phyloP scores from a whole-genome alignment of 2,797 vertebrate species.

The Micromesistius poutassou region DNA sequence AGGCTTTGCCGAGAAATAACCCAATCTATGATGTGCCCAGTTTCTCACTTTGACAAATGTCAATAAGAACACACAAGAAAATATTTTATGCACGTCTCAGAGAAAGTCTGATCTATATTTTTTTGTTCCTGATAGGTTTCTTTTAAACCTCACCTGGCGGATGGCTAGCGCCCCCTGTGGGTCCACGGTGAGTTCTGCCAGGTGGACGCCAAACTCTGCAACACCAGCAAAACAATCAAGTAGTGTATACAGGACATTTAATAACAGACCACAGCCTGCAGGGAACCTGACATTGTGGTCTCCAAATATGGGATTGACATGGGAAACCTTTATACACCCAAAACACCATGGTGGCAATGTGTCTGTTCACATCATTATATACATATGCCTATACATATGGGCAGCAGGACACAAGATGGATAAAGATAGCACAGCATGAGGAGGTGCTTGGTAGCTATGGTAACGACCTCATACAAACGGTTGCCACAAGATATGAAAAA shows the following conservation, averaged over 20 bases:
- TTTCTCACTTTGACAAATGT: neutral
- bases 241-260: neutral
- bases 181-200: slow-evolving; percentile 96
- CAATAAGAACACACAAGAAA: neutral
- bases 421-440: neutral
- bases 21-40: neutral
- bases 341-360: neutral
- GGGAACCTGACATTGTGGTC: neutral
- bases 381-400: neutral
- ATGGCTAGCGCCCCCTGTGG: slow-evolving; percentile 93
- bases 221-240: slow-evolving; percentile 12
- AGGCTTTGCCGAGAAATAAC: neutral
- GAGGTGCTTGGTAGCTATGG: neutral
- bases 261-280: neutral
- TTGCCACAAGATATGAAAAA: neutral
- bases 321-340: neutral
- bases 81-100: neutral
- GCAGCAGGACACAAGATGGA: neutral
- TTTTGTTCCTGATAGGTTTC: neutral
- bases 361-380: neutral
- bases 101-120: too few species aligned
- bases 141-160: slow-evolving; percentile 82
- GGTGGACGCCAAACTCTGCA: slow-evolving; percentile 94
- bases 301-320: neutral
- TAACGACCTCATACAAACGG: neutral